A percentile compares a stretch with the other conserved stretches of the same genome.
Conservation (phyloP, 2,797 vertebrate genomes). For the Anniella stebbinsi region DNA sequence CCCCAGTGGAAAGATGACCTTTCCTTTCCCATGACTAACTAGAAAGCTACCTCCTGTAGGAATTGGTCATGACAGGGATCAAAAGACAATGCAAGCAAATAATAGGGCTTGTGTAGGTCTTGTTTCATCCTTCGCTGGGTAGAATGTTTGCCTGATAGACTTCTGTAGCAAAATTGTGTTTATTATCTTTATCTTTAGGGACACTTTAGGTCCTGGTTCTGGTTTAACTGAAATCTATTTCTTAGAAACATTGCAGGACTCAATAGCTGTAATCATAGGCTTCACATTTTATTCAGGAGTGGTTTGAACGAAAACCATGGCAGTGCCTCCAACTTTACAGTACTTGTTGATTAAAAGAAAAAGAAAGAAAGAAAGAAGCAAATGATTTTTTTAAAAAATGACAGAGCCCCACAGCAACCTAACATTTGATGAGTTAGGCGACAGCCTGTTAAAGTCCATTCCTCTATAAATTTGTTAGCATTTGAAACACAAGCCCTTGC, state of each 20-base stretch:
- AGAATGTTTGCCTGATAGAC: constrained; percentile 31
- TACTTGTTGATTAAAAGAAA: not conserved
- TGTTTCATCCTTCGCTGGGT: constrained; percentile 45
- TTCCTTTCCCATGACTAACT: constrained; percentile 46
- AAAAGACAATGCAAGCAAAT: constrained; percentile 58
- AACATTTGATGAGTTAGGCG: not conserved
- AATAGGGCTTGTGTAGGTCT: constrained; percentile 46
- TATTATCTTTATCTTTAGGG: constrained; percentile 5
- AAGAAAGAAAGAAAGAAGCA: constrained; percentile 26
- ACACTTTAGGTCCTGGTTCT: constrained; percentile 17
- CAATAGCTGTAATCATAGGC: not conserved
- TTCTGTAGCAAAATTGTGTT: rapidly evolving
- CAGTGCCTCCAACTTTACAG: not conserved
- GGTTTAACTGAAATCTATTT: constrained; percentile 19
- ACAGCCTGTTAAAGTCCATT: not conserved
- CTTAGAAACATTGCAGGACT: not conserved
- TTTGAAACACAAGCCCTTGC: not conserved
- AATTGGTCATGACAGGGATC: constrained; percentile 40
- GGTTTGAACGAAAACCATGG: not conserved
- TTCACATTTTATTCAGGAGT: not conserved
- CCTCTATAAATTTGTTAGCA: not conserved
- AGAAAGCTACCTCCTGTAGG: constrained; percentile 49
- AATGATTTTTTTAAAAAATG: not conserved
- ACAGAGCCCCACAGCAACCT: not conserved
- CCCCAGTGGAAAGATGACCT: constrained; percentile 44